A percentile compares a stretch with the other conserved stretches of the same genome.
These are phyloP conservation scores for Oscheius sp. DNA, from an alignment of 2,888 invertebrate species.

Conservation along the genomic window DNA sequence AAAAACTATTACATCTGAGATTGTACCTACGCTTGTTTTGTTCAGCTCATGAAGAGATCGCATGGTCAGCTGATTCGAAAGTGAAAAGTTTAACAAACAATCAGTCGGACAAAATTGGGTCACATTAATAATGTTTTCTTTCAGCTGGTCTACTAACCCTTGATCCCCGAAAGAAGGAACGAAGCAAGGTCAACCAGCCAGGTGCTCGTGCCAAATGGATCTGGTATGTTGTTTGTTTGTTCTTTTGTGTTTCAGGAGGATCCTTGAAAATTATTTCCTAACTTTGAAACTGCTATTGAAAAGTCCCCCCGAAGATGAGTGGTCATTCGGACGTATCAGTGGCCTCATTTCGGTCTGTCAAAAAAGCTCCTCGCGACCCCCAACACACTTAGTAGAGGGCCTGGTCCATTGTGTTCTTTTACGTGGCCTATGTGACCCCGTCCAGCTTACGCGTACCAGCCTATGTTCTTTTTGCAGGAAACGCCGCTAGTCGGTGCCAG, in stretches of 20 bases:
- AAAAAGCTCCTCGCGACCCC: not conserved
- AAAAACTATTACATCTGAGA: too few relatives aligned
- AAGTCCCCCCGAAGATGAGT: too few relatives aligned
- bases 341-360: not conserved
- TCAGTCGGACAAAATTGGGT: too few relatives aligned
- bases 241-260: not conserved
- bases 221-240: constrained; percentile 45
- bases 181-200: constrained; percentile 68
- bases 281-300: too few relatives aligned
- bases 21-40: not conserved
- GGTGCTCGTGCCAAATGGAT: constrained; percentile 70
- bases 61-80: too few relatives aligned
- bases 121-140: too few relatives aligned
- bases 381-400: not conserved
- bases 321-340: too few relatives aligned
- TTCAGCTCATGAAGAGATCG: too few relatives aligned
- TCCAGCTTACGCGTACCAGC: constrained; percentile 16
- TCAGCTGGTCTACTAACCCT: constrained; percentile 66
- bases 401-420: not conserved
- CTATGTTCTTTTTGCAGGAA: constrained; percentile 33
- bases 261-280: not conserved
- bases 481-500: constrained; percentile 34
- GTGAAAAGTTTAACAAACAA: too few relatives aligned
- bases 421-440: constrained; percentile 17
- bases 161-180: constrained; percentile 64